These are phyloP conservation scores for Vesta saturnalis DNA, from an alignment of 2,888 invertebrate genomes.

Conservation along the genomic window DNA sequence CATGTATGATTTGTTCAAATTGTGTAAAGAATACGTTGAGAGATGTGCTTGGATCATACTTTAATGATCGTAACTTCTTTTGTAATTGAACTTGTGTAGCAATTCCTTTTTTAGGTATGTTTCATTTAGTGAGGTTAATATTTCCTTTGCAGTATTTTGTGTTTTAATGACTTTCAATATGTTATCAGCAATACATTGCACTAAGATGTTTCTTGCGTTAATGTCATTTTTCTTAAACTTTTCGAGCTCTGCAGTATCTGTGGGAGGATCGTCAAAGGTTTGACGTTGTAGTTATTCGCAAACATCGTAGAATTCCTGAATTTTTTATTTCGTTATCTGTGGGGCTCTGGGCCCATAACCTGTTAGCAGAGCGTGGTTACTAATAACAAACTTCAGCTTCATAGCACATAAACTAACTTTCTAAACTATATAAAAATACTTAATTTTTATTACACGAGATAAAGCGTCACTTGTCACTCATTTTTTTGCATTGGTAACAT, in stretches of 20 bases:
- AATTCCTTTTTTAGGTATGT: slow-evolving; percentile 9
- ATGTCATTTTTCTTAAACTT: neutral
- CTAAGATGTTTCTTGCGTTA: neutral
- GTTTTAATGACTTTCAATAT: neutral
- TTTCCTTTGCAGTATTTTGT: too few species aligned
- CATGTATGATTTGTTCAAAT: neutral
- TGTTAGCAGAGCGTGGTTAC: too few species aligned
- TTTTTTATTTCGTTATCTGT: neutral
- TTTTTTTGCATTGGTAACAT: too few species aligned
- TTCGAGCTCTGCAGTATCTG: neutral
- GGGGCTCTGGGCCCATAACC: neutral
- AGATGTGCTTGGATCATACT: neutral
- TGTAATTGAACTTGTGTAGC: neutral
- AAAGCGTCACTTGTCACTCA: too few species aligned
- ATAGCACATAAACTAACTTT: too few species aligned
- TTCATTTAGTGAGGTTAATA: neutral
- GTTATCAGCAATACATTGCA: neutral
- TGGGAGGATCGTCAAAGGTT: neutral
- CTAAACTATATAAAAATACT: too few species aligned
- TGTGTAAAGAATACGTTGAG: neutral
- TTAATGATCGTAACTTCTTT: neutral
- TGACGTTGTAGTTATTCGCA: neutral
- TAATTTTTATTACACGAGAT: too few species aligned
- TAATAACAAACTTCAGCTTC: too few species aligned
- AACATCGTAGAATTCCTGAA: neutral